These are phyloP conservation scores for Altica lythri DNA, from an alignment of 2,888 invertebrate species.

Conservation along the genomic window DNA sequence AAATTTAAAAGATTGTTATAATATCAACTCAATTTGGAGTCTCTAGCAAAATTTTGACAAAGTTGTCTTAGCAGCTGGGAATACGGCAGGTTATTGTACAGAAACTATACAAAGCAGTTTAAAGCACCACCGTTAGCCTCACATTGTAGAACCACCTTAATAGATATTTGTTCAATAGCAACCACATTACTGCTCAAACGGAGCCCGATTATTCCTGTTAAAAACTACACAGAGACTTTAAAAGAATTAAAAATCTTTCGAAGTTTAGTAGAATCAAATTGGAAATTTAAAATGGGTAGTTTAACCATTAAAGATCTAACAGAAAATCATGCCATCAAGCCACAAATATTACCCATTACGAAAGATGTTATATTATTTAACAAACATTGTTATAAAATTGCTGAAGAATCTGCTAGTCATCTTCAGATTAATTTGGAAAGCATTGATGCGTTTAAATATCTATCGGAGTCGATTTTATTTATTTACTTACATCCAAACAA, in stretches of 20 bases:
- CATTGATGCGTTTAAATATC: slow-evolving; percentile 32
- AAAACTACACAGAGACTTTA: slow-evolving; percentile 26
- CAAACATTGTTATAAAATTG: slow-evolving; percentile 31
- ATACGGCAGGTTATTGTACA: slow-evolving; percentile 32
- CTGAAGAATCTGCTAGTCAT: slow-evolving; percentile 23
- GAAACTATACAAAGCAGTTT: slow-evolving; percentile 31
- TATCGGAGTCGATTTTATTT: slow-evolving; percentile 36
- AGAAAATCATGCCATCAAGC: slow-evolving; percentile 34
- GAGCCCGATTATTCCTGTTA: slow-evolving; percentile 32
- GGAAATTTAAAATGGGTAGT: slow-evolving; percentile 31
- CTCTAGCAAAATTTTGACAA: slow-evolving; percentile 30
- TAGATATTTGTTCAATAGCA: slow-evolving; percentile 33
- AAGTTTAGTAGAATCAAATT: slow-evolving; percentile 26
- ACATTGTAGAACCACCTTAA: slow-evolving; percentile 35
- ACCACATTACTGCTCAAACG: slow-evolving; percentile 32
- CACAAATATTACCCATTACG: slow-evolving; percentile 36
- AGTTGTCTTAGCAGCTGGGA: slow-evolving; percentile 31
- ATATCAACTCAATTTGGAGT: slow-evolving; percentile 20
- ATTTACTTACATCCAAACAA: too few relatives aligned
- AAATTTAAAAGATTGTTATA: slow-evolving; percentile 34
- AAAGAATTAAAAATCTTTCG: slow-evolving; percentile 15
- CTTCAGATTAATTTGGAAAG: slow-evolving; percentile 30
- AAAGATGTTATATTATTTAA: slow-evolving; percentile 36
- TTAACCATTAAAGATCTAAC: slow-evolving; percentile 36
- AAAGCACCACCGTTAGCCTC: slow-evolving; percentile 36